Conservation (phyloP, 2,797 vertebrate genomes). For the Emys orbicularis region DNA sequence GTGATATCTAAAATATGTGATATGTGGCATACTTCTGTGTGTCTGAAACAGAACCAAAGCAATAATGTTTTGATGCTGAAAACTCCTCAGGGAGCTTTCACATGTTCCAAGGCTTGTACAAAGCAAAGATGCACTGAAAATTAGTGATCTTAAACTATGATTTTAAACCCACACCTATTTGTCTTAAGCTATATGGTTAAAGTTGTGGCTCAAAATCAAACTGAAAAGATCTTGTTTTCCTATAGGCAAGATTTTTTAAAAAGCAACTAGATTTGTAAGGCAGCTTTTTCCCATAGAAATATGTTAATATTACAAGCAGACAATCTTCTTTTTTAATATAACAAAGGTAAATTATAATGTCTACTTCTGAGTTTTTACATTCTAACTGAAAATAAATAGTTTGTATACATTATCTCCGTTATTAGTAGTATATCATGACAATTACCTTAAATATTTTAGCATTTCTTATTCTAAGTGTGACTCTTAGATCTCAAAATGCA, state of each 20-base stretch:
- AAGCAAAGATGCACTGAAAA: slow-evolving; percentile 79
- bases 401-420: slow-evolving; percentile 58
- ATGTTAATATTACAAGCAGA: slow-evolving; percentile 82
- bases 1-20: slow-evolving; percentile 74
- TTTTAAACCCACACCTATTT: slow-evolving; percentile 79
- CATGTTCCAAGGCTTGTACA: slow-evolving; percentile 77
- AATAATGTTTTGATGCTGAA: slow-evolving; percentile 81
- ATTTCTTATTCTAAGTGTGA: background rate
- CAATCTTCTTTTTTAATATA: slow-evolving; percentile 83
- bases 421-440: slow-evolving; percentile 41
- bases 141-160: slow-evolving; percentile 70
- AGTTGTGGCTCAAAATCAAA: slow-evolving; percentile 69
- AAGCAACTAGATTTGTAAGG: slow-evolving; percentile 73
- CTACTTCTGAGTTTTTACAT: slow-evolving; percentile 68
- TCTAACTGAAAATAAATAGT: slow-evolving; percentile 67
- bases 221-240: slow-evolving; percentile 63
- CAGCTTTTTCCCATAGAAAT: slow-evolving; percentile 77
- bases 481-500: slow-evolving; percentile 49
- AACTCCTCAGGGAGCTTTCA: slow-evolving; percentile 74
- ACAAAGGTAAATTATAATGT: slow-evolving; percentile 71
- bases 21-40: slow-evolving; percentile 75
- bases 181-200: slow-evolving; percentile 82
- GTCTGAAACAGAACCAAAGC: slow-evolving; percentile 85
- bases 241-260: slow-evolving; percentile 43
- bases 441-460: background rate